Conservation (phyloP, 2,797 vertebrate genomes). For the Propithecus perrieri region DNA sequence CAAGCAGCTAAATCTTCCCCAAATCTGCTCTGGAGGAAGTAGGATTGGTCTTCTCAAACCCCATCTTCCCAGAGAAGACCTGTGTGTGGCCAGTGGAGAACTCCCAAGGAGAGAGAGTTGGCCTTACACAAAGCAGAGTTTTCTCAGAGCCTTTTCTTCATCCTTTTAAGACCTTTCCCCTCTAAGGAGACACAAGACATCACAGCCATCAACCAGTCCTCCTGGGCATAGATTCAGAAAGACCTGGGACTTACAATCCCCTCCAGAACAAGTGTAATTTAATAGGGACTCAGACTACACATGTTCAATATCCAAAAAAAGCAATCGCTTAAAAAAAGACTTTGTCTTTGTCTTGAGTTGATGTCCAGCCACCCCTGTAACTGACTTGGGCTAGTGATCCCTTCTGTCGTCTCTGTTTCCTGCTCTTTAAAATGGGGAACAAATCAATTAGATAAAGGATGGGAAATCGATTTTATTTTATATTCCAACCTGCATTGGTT, state of each 20-base stretch:
- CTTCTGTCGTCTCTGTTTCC: neutral
- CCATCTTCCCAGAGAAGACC: neutral
- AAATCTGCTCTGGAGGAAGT: neutral
- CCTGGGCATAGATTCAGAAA: neutral
- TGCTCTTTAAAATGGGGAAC: neutral
- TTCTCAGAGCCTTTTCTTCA: neutral
- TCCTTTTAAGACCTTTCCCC: neutral
- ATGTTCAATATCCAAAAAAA: neutral
- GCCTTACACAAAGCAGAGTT: neutral
- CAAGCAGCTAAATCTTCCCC: neutral
- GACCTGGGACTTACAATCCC: neutral
- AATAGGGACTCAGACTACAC: neutral
- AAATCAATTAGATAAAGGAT: neutral
- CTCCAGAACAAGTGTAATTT: neutral
- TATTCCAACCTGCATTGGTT: neutral
- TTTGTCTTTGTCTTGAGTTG: neutral
- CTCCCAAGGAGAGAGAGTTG: neutral
- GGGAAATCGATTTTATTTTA: neutral
- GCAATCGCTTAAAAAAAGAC: neutral
- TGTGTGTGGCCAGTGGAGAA: neutral
- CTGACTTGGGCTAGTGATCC: neutral
- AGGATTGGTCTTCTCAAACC: neutral
- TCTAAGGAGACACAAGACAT: neutral
- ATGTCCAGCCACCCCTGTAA: neutral
- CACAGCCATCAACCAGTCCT: neutral